These are phyloP conservation scores for Plebejus anna DNA, from an alignment of 2,888 invertebrate species.

Conservation along the genomic window DNA sequence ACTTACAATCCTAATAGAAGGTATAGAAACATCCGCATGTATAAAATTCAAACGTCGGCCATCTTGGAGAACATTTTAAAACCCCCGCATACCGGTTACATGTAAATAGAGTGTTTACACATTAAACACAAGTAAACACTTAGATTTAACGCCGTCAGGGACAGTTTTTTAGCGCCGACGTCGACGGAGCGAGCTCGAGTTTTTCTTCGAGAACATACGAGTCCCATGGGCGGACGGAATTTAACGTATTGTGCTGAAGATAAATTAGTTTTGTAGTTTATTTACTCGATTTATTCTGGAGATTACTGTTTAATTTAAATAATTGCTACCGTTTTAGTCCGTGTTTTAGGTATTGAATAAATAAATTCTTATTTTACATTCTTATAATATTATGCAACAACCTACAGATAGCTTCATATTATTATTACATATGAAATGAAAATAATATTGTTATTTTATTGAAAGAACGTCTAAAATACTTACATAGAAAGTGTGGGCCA, in stretches of 20 bases:
- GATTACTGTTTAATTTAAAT: not conserved
- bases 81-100: not conserved
- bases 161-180: not conserved
- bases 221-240: not conserved
- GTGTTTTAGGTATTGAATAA: no score
- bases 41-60: not conserved
- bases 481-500: no score
- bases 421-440: no score
- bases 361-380: no score
- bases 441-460: no score
- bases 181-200: not conserved
- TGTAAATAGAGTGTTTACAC: slow-evolving; percentile 17
- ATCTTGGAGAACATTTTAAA: slow-evolving; percentile 6
- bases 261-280: slow-evolving; percentile 7
- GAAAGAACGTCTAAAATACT: no score
- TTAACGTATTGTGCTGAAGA: not conserved
- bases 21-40: not conserved
- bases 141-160: not conserved
- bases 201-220: not conserved
- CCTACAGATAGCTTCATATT: no score
- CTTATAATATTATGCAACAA: no score
- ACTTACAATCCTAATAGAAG: no score
- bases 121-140: slow-evolving; percentile 12
- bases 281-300: not conserved
- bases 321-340: not conserved